phyloP scores from a whole-genome alignment of 1,140 invertebrate genomes.

The Drosophila tsacasi region DNA sequence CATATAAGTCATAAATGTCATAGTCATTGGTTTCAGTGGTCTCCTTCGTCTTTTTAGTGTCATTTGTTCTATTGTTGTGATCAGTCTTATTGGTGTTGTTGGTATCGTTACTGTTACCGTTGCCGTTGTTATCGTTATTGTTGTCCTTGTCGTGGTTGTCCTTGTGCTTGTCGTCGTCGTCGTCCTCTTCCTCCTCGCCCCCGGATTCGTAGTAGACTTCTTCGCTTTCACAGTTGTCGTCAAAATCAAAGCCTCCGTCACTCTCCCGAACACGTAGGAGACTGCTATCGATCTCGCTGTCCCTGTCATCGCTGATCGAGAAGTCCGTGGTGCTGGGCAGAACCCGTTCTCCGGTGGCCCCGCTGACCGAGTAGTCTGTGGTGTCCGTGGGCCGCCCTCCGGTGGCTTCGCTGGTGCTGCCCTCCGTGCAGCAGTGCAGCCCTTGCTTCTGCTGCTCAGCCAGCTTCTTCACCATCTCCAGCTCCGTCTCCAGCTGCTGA shows the following conservation, averaged over 20 bases:
- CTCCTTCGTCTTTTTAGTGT: not conserved
- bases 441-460: not conserved
- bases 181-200: not conserved
- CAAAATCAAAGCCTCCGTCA: not conserved
- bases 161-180: not conserved
- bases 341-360: not conserved
- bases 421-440: not conserved
- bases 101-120: not conserved
- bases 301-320: slow-evolving; percentile 2
- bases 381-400: not conserved
- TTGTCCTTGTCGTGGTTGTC: not conserved
- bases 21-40: not conserved
- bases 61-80: not conserved
- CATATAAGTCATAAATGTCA: not conserved
- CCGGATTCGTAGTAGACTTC: not conserved
- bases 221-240: not conserved
- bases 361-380: not conserved
- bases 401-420: not conserved
- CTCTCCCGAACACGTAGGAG: not conserved
- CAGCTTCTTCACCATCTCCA: slow-evolving; percentile 4
- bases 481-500: not conserved
- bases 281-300: not conserved
- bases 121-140: not conserved
- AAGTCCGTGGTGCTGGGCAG: not conserved
- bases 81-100: not conserved